These are phyloP conservation scores for Tetramorium simillimum DNA, from an alignment of 1,140 invertebrate genomes.

Conservation along the genomic window DNA sequence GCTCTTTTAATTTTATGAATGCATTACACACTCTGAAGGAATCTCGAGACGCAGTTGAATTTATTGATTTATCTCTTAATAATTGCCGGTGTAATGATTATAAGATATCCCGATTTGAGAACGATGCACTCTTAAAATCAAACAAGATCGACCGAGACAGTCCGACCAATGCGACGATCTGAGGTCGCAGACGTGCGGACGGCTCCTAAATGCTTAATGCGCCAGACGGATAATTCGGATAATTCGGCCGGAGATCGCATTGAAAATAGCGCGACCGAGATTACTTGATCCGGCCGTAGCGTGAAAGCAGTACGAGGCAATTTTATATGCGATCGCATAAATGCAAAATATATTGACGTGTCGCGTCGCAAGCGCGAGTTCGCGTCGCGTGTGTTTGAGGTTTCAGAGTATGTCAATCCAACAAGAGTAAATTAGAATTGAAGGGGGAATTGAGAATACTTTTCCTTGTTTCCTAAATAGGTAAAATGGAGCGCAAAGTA, in stretches of 20 bases:
- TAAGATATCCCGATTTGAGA: neutral
- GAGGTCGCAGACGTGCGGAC: conserved; percentile 70
- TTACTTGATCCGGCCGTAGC: conserved; percentile 66
- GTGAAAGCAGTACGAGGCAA: conserved; percentile 61
- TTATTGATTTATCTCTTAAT: conserved; percentile 7
- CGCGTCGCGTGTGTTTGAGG: neutral
- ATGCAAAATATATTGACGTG: conserved; percentile 35
- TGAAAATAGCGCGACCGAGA: conserved; percentile 77
- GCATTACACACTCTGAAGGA: neutral
- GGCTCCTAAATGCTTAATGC: conserved; percentile 78
- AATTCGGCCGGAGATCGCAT: conserved; percentile 76
- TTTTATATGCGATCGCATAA: conserved; percentile 64
- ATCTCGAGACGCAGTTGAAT: neutral
- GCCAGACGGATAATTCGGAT: conserved; percentile 79
- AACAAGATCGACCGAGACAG: conserved; percentile 58
- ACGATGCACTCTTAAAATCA: conserved; percentile 52
- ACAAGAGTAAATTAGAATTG: conserved; percentile 9
- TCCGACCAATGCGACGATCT: conserved; percentile 23
- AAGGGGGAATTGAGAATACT: neutral
- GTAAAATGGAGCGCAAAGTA: neutral
- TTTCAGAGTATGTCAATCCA: conserved; percentile 23
- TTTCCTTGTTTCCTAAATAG: neutral
- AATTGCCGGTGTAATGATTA: neutral
- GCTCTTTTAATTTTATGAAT: conserved; percentile 1
- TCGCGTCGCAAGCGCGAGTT: conserved; percentile 7